Percentiles rank a stretch among this genome's conserved stretches.
These are phyloP conservation scores for Alexandromys fortis DNA, from an alignment of 2,113 vertebrate genomes.

Conservation along the genomic window DNA sequence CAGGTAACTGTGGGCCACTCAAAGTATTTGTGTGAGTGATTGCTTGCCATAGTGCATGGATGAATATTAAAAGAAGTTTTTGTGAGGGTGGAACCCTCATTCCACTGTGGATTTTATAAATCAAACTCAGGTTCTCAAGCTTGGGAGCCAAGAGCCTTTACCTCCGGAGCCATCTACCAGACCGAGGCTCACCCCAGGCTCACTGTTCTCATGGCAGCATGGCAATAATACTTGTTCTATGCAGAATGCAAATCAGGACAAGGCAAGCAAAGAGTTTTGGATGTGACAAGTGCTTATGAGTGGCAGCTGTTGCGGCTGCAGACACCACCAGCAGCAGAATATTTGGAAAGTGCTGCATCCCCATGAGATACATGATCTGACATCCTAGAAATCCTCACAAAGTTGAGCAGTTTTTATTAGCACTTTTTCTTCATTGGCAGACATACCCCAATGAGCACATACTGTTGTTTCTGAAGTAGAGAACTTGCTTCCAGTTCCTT, in stretches of 20 bases:
- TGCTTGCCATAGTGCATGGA: background rate
- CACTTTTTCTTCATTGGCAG: constrained; percentile 55
- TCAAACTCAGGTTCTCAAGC: background rate
- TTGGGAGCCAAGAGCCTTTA: background rate
- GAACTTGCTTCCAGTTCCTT: constrained; percentile 45
- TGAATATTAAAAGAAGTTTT: background rate
- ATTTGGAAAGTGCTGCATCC: background rate
- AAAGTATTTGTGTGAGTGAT: background rate
- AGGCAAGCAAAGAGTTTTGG: background rate
- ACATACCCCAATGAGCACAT: constrained; percentile 24
- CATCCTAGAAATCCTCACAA: constrained; percentile 45
- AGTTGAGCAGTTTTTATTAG: constrained; percentile 50
- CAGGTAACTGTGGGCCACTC: background rate
- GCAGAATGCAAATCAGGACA: background rate
- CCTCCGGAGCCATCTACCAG: background rate
- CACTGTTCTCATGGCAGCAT: background rate
- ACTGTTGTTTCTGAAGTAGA: constrained; percentile 50
- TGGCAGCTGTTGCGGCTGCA: background rate
- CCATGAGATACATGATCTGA: background rate
- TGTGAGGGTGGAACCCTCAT: background rate
- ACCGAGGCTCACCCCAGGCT: background rate
- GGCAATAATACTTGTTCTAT: background rate
- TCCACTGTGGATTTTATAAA: background rate
- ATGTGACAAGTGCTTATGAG: background rate
- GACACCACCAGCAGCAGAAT: background rate